These are phyloP conservation scores for Porites australiensis DNA, from an alignment of 64 coral and sea anemone species.

Conservation along the genomic window DNA sequence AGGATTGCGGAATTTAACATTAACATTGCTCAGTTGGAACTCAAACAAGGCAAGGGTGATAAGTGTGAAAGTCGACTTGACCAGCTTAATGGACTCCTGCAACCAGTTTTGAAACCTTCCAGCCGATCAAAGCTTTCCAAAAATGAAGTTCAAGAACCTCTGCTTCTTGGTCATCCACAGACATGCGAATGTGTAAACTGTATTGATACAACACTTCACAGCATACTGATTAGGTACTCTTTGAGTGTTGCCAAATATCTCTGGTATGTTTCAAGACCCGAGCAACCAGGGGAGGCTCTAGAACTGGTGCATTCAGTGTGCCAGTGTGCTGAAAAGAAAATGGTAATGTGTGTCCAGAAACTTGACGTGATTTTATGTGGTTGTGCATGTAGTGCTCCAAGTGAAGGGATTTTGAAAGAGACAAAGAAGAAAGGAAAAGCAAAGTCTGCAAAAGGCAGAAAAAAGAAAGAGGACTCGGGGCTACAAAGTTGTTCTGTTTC, in stretches of 20 bases:
- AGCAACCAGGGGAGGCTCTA: constrained; percentile 34
- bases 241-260: constrained; percentile 60
- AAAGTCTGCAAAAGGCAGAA: constrained; percentile 29
- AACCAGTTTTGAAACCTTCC: constrained; percentile 37
- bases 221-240: constrained; percentile 47
- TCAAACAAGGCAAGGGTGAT: constrained; percentile 61
- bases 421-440: constrained; percentile 47
- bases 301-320: constrained; percentile 49
- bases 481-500: not conserved
- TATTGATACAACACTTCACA: constrained; percentile 73
- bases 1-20: constrained; percentile 71
- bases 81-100: constrained; percentile 59
- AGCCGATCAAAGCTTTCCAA: not conserved
- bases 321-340: constrained; percentile 35
- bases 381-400: not conserved
- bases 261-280: constrained; percentile 12
- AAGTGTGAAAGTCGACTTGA: constrained; percentile 60
- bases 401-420: not conserved
- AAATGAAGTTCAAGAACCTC: constrained; percentile 40
- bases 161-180: constrained; percentile 53
- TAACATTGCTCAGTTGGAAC: constrained; percentile 63
- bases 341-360: constrained; percentile 47
- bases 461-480: not conserved
- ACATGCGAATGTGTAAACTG: constrained; percentile 74
- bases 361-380: constrained; percentile 46